These are phyloP conservation scores for Bagarius yarrelli DNA, from an alignment of 2,113 vertebrate species.

Conservation along the genomic window DNA sequence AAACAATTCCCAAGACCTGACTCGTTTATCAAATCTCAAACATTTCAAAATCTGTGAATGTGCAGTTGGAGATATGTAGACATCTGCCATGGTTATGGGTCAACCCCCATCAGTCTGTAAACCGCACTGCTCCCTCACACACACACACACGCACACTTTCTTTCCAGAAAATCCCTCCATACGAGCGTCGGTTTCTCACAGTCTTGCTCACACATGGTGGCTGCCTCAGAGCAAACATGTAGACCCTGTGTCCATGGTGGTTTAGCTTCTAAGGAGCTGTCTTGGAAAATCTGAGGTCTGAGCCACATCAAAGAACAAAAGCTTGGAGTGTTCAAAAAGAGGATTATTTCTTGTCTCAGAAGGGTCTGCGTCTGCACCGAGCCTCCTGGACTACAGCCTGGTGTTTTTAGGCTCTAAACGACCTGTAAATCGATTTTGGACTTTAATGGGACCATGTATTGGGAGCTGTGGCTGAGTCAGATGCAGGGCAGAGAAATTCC, in stretches of 20 bases:
- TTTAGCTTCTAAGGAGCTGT: conserved; percentile 55
- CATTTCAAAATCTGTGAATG: background rate
- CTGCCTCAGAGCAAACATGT: conserved; percentile 55
- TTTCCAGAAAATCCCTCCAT: conserved; percentile 45
- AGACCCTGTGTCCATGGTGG: conserved; percentile 52
- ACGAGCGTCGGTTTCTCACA: conserved; percentile 31
- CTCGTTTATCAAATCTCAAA: background rate
- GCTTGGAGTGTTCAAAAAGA: background rate
- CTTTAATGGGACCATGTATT: conserved; percentile 65
- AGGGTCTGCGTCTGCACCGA: background rate
- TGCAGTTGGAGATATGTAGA: conserved; percentile 33
- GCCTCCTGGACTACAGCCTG: background rate
- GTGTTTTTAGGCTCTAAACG: background rate
- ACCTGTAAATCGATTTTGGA: conserved; percentile 33
- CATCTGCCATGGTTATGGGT: conserved; percentile 38
- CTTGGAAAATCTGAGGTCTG: conserved; percentile 60
- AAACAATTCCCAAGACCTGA: background rate
- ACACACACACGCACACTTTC: conserved; percentile 42
- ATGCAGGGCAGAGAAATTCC: conserved; percentile 63
- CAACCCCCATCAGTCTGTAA: conserved; percentile 29
- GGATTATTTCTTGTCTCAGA: conserved; percentile 11
- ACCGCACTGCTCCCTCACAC: conserved; percentile 31
- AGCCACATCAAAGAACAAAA: conserved; percentile 59
- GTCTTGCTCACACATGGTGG: conserved; percentile 47
- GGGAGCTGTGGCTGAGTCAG: conserved; percentile 75